Conservation (phyloP, 2,888 invertebrate genomes). For the Hoplodrina ambigua region DNA sequence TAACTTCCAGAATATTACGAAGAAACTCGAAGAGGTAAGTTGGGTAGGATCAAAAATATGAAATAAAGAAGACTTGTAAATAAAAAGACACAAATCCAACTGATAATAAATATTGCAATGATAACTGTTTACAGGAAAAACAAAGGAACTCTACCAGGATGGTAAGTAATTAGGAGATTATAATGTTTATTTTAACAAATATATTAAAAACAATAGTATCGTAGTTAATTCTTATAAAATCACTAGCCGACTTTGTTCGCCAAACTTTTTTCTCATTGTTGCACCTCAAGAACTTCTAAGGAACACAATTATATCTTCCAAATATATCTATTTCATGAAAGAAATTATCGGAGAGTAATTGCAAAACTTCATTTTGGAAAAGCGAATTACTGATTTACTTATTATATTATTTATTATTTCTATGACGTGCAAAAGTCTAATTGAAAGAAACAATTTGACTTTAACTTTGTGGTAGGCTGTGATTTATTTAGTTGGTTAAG, state of each 20-base stretch:
- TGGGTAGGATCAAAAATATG: not conserved
- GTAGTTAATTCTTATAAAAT: not conserved
- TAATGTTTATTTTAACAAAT: not conserved
- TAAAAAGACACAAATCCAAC: slow-evolving; percentile 7
- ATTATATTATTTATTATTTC: too few relatives aligned
- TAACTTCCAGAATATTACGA: slow-evolving; percentile 84
- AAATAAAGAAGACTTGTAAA: slow-evolving; percentile 3
- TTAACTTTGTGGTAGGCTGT: too few relatives aligned
- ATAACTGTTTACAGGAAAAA: slow-evolving; percentile 80
- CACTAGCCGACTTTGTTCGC: not conserved
- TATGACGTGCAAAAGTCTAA: too few relatives aligned
- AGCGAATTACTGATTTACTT: too few relatives aligned
- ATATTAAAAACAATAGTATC: not conserved
- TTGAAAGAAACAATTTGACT: too few relatives aligned
- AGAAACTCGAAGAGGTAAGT: slow-evolving; percentile 79
- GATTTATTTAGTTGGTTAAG: too few relatives aligned
- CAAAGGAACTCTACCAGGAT: slow-evolving; percentile 83
- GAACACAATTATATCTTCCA: too few relatives aligned
- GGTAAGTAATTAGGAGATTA: slow-evolving; percentile 72
- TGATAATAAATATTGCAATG: slow-evolving; percentile 18
- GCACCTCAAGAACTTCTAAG: not conserved
- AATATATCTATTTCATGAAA: too few relatives aligned
- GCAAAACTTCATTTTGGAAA: too few relatives aligned
- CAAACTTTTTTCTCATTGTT: not conserved
- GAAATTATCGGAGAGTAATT: too few relatives aligned